Percentiles rank a stretch among this genome's conserved stretches.
Evolutionary conservation across 2,888 invertebrate genomes (phyloP).

Genomic region (Chirona hameri): DNA sequence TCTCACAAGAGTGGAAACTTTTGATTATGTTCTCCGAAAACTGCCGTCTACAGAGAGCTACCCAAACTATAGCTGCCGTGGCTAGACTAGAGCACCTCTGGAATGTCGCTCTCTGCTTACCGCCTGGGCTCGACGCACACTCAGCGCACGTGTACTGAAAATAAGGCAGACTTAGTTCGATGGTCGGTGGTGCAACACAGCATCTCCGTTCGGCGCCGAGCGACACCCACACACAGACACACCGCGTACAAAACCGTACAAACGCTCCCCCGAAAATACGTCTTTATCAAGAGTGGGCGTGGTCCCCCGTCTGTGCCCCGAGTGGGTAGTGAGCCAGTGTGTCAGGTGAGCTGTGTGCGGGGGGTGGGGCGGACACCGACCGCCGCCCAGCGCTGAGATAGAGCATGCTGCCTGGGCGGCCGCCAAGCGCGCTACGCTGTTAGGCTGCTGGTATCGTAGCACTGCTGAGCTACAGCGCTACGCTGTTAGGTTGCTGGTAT

Average conservation of each 20-base stretch:
- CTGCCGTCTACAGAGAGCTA: not conserved
- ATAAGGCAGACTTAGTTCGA: conserved; percentile 23
- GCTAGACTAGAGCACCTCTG: conserved; percentile 26
- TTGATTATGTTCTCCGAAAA: not conserved
- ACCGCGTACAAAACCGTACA: not conserved
- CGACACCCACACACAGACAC: not conserved
- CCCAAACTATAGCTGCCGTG: not conserved
- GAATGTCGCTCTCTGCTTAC: conserved; percentile 14
- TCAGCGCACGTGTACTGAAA: not conserved
- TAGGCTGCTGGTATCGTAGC: not conserved
- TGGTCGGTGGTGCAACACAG: not conserved
- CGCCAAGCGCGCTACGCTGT: not conserved
- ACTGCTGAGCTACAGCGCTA: not conserved
- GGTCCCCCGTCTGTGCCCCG: not conserved
- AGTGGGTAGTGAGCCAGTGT: not conserved
- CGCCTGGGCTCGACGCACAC: not conserved
- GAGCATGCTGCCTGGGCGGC: not conserved
- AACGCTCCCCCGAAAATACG: not conserved
- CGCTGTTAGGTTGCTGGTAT: too few relatives aligned
- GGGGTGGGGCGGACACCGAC: not conserved
- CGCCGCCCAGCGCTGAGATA: not conserved
- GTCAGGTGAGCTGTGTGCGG: not conserved
- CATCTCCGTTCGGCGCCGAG: not conserved
- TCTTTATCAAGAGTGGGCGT: not conserved
- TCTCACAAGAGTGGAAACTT: not conserved